phyloP scores from a whole-genome alignment of 2,797 vertebrate genomes.

The Spea hammondii region DNA sequence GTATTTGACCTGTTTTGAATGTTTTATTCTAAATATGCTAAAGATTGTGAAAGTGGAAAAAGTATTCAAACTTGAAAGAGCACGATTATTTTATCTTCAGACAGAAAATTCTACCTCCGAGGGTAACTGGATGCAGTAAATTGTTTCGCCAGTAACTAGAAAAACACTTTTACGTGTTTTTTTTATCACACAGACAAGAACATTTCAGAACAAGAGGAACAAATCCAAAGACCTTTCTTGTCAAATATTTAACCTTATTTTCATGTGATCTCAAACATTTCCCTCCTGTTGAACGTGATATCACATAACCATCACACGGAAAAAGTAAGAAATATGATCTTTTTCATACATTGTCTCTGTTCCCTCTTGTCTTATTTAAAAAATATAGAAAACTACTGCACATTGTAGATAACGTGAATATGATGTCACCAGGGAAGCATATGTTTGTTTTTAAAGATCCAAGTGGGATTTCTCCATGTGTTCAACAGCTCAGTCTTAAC shows the following conservation, averaged over 20 bases:
- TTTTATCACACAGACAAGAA: no score
- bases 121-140: no score
- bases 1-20: no score
- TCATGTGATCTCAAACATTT: slow-evolving; percentile 1
- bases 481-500: slow-evolving; percentile 61
- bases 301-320: slow-evolving; percentile 22
- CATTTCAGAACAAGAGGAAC: no score
- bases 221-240: not conserved
- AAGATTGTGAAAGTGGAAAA: no score
- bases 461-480: slow-evolving; percentile 72
- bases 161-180: no score
- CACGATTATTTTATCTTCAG: no score
- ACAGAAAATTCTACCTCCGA: no score
- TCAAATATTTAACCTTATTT: not conserved
- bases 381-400: slow-evolving; percentile 52
- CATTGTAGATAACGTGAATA: slow-evolving; percentile 69
- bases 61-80: no score
- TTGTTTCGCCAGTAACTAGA: no score
- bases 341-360: slow-evolving; percentile 43
- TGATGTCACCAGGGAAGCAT: slow-evolving; percentile 66
- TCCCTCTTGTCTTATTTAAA: slow-evolving; percentile 43
- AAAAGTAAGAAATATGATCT: slow-evolving; percentile 28
- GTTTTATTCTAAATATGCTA: no score
- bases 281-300: slow-evolving; percentile 6
- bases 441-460: slow-evolving; percentile 81